These are phyloP conservation scores for Sebastes oblongus DNA, from an alignment of 2,797 vertebrate species.

Conservation along the genomic window DNA sequence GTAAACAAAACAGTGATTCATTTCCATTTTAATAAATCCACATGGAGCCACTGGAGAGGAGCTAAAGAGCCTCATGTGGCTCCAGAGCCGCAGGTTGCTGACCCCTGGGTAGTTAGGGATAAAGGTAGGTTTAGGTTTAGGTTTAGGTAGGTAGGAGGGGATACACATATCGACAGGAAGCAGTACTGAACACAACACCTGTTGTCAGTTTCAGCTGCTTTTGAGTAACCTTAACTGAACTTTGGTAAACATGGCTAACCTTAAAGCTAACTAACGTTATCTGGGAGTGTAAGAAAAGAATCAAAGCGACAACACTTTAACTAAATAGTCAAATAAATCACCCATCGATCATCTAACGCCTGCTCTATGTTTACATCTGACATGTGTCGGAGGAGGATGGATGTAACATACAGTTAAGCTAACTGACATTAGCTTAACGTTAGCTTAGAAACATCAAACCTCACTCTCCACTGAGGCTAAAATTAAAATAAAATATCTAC, in stretches of 20 bases:
- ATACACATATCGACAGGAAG: neutral
- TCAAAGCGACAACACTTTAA: neutral
- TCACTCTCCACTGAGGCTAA: neutral
- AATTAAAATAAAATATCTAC: neutral
- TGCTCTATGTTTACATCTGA: slow-evolving; percentile 11
- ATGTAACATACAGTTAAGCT: neutral
- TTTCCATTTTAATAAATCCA: too few relatives aligned
- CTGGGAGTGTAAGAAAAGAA: neutral
- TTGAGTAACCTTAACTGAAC: neutral
- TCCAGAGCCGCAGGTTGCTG: too few relatives aligned
- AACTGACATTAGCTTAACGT: neutral
- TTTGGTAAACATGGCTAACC: neutral
- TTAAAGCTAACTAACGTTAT: neutral
- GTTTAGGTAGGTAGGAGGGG: neutral
- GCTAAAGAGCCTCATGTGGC: too few relatives aligned
- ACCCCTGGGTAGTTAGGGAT: neutral
- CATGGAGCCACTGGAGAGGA: too few relatives aligned
- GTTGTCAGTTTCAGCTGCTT: neutral
- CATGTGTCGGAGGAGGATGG: neutral
- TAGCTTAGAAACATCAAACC: neutral
- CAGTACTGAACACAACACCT: neutral
- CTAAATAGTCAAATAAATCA: neutral
- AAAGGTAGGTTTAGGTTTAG: neutral
- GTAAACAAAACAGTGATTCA: too few relatives aligned
- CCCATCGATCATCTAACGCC: neutral